Percentiles rank a stretch among this genome's conserved stretches.
Evolutionary conservation across 2,888 invertebrate genomes (phyloP).

Genomic region (Cataglyphis cursor): DNA sequence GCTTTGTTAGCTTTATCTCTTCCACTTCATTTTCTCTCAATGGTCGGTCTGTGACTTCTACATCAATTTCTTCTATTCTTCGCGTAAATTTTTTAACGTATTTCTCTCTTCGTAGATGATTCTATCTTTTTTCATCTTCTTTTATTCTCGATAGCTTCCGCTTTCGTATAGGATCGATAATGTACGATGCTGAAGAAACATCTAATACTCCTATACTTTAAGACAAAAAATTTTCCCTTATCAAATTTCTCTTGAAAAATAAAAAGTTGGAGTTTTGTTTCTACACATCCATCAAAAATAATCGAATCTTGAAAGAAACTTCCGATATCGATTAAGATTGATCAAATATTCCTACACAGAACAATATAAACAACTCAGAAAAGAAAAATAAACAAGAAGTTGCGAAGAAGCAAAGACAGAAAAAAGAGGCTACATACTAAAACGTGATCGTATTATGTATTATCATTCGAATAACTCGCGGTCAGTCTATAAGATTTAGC

Average conservation of each 20-base stretch:
- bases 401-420: not conserved
- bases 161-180: not conserved
- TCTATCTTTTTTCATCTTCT: not conserved
- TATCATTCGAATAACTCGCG: constrained; percentile 39
- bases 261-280: not conserved
- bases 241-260: constrained; percentile 25
- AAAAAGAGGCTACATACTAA: constrained; percentile 34
- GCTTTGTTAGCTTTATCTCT: constrained; percentile 52
- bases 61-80: constrained; percentile 2
- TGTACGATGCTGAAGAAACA: constrained; percentile 10
- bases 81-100: constrained; percentile 33
- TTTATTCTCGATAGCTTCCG: constrained; percentile 8
- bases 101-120: constrained; percentile 4
- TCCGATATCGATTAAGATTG: constrained; percentile 20
- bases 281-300: constrained; percentile 9
- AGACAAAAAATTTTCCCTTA: not conserved
- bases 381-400: constrained; percentile 4
- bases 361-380: not conserved
- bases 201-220: not conserved
- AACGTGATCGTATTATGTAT: constrained; percentile 32
- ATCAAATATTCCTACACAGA: constrained; percentile 1
- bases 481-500: constrained; percentile 39
- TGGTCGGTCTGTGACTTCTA: constrained; percentile 13
- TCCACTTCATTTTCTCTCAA: constrained; percentile 49
- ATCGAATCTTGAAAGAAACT: not conserved